Base-by-base conservation (phyloP, 1,140 invertebrate species). In the Maconellicoccus hirsutus region DNA sequence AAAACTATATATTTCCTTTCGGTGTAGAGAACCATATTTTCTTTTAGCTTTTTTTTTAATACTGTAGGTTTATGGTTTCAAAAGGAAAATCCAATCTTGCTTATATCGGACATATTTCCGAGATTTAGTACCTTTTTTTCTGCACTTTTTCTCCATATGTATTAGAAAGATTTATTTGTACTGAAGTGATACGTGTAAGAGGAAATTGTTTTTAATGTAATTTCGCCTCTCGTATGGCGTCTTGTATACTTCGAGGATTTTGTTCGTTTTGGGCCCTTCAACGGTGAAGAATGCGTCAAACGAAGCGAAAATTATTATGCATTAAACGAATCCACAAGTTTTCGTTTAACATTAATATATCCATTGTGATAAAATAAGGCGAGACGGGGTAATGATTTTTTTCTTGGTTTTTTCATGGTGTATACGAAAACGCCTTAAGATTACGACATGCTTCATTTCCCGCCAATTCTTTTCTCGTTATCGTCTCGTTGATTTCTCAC, bases 361-460 rank as follows among this genome's bases (percentile, higher is more conserved):
- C 42, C n/a, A 52, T n/a, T n/a, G n/a, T n/a, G n/a, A n/a, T n/a
- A n/a, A 38, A 7, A 38, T 52, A 16, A 16, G n/a, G 16, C 42
- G 42, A 52, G 42, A 52, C 2, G 42, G 42, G 42, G 2, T n/a
- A n/a, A n/a, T 2, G 33, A 7, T 7, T 38, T 38, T 38, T 38
- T 38, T 38, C 33, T 38, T 14, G 33, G 42, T 16, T 52, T 16
- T 52, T 52, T 16, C 6, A 52, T 19, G 42, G 16, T 52, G n/a
- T 16, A 52, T 6, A 52, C 6, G 42, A 26, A 66, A 3, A 66
- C 61, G 61, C 61, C 21, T 61, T 25, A 23, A 66, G 61, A 66
- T 66, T 66, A 66, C 61, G 61, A 66, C 25, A 66, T 22, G 61
- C 61, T 66, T 66, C 61, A 66, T 66, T 66, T 66, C 19, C 19